Base-by-base conservation (phyloP, 1,140 invertebrate genomes). In the Odontomachus brunneus region DNA sequence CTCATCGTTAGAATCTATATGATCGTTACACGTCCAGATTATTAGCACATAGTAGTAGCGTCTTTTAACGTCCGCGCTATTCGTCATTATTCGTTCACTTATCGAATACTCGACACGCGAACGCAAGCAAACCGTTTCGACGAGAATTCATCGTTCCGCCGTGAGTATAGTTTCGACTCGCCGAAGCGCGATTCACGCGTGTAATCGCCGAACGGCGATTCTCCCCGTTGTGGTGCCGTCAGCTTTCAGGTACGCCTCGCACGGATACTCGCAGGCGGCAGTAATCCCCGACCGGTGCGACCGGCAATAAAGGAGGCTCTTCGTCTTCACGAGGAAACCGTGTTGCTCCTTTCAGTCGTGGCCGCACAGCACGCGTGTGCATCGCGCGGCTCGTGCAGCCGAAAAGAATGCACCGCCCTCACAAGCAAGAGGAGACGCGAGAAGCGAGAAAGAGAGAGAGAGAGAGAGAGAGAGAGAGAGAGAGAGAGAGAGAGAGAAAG, bases 331-430 rank as follows among this genome's bases (percentile, higher is more conserved):
- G 22, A 38, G 19, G 49, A 19, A 44, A 48, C 7, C 63, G 49
- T 55, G 59, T 14, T 33, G 63, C 63, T 78, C 15, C 22, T 67
- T 78, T 78, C 51, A 67, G 49, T 26, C 48, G 60, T 24, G 38
- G 12, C 5, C 49, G 24, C 11, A n/a, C n/a, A n/a, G n/a, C 51
- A 3, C 29, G 69, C 53, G 69, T 7, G 51, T 3, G 75, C 22
- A 17, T 22, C 15, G 9, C 17, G 44, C n/a, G n/a, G n/a, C n/a
- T n/a, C n/a, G n/a, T 4, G 17, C 38, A 51, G 4, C 19, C 53
- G 60, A 57, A 19, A 69, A 29, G 22, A 51, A 78, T 69, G 22
- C 33, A 26, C 14, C 22, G 29, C 26, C 49, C 63, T 76, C 26
- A n/a, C 44, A 12, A 33, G 44, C 26, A 66, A 53, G 44, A 59